These are phyloP conservation scores for Pseudomyrmex dendroicus DNA, from an alignment of 1,140 invertebrate genomes.

Conservation along the genomic window DNA sequence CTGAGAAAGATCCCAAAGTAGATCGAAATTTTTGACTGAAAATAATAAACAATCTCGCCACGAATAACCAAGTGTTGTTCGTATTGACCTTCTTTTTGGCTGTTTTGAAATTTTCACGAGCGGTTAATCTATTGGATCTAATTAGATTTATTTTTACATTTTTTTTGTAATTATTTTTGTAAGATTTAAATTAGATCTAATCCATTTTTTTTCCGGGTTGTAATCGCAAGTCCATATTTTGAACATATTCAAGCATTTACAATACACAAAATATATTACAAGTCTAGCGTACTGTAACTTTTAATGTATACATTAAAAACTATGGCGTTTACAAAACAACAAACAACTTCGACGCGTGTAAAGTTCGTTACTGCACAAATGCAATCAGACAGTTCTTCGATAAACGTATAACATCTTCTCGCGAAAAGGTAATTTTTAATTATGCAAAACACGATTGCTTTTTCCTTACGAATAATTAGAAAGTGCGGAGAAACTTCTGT, in stretches of 20 bases:
- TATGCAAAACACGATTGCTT: conserved; percentile 10
- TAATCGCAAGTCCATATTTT: not conserved
- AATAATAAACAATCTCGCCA: no score
- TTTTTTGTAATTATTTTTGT: no score
- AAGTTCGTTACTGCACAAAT: not conserved
- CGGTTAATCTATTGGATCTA: no score
- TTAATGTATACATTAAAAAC: not conserved
- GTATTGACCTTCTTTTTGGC: no score
- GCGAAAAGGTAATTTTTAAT: conserved; percentile 43
- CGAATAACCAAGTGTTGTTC: no score
- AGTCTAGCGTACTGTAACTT: not conserved
- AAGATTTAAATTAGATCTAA: no score
- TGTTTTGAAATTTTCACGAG: no score
- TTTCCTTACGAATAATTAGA: conserved; percentile 45
- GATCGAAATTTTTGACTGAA: no score
- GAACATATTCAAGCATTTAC: not conserved
- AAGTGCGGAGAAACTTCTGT: conserved; percentile 38
- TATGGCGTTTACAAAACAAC: not conserved
- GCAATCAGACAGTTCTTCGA: not conserved
- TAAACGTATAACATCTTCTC: not conserved
- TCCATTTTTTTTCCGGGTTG: no score
- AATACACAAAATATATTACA: not conserved
- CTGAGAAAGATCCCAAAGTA: no score
- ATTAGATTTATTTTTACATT: no score
- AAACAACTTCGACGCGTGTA: no score